Conservation (phyloP, 2,113 vertebrate species). For the Channa maculata region DNA sequence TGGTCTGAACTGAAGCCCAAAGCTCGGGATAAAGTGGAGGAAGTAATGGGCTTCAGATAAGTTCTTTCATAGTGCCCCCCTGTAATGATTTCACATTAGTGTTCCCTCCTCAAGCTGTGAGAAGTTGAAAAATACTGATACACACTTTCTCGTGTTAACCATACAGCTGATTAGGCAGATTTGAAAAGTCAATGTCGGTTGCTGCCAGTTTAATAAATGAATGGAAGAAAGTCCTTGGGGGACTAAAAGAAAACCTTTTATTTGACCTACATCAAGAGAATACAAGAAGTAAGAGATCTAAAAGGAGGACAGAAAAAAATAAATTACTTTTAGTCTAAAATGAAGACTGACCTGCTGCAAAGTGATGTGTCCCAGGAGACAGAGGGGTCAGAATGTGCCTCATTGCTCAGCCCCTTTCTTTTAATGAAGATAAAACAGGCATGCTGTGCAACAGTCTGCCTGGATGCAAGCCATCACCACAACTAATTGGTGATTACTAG, state of each 20-base stretch:
- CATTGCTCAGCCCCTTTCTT: slow-evolving; percentile 34
- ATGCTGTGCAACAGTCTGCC: slow-evolving; percentile 42
- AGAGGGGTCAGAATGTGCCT: slow-evolving; percentile 56
- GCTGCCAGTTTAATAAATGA: slow-evolving; percentile 14
- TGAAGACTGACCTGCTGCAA: slow-evolving; percentile 65
- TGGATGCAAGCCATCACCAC: slow-evolving; percentile 67
- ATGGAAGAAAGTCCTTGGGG: slow-evolving; percentile 11
- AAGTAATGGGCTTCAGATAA: slow-evolving; percentile 35
- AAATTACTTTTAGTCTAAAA: slow-evolving; percentile 43
- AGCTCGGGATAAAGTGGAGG: background rate
- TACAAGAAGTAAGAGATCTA: slow-evolving; percentile 10
- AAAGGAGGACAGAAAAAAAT: background rate
- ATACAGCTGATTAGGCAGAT: slow-evolving; percentile 36
- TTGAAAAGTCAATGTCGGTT: slow-evolving; percentile 28
- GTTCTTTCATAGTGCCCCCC: slow-evolving; percentile 27
- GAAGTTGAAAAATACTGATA: slow-evolving; percentile 22
- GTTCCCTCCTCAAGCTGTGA: slow-evolving; percentile 27
- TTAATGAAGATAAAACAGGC: slow-evolving; percentile 76
- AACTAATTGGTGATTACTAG: slow-evolving; percentile 73
- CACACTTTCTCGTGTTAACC: slow-evolving; percentile 27
- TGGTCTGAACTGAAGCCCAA: slow-evolving; percentile 24
- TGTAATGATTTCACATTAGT: slow-evolving; percentile 37
- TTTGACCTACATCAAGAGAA: slow-evolving; percentile 45
- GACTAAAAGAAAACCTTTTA: slow-evolving; percentile 21
- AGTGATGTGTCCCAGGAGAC: slow-evolving; percentile 59